Evolutionary conservation across 2,888 invertebrate genomes (phyloP), one percentile per base, ranked within the genome.

Genomic region (Drosophila ezoana): DNA sequence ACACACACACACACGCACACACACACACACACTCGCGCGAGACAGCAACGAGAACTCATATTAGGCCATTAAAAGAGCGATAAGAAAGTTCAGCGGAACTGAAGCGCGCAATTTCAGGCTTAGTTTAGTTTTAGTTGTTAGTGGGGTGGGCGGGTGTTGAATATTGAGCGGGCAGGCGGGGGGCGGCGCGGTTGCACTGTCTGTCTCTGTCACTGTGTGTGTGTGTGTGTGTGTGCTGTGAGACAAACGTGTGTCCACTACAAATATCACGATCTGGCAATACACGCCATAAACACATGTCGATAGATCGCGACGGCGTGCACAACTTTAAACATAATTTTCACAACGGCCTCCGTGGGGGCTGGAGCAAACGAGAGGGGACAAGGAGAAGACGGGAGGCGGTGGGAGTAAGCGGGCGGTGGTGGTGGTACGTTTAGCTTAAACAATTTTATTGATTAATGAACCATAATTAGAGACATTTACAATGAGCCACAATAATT

Each of bases 361-460:
- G 16, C 0, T 28, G 43, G 10, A 28, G 52, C 51, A 10, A 40
- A 28, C 28, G 16, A 14, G 28, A 5, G 13, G 4, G 28, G n/a
- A 2, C 11, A 6, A 0, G 13, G 14, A 8, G 48, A 2, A 1
- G 45, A 20, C 6, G 16, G 13, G 58, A 14, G 40, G 8, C 28
- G 23, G 44, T 35, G 40, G 41, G 20, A 14, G 37, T 28, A 28
- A 28, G 8, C 28, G 28, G 40, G 28, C 43, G 40, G 43, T 23
- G 35, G 70, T 58, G 54, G 62, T 20, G 41, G 20, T 11, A 23
- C 5, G 48, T 49, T 49, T 49, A 35, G 45, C 35, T 81, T 87
- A 89, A 90, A 90, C 90, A 90, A 91, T 91, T 91, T 91, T 88
- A 91, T 92, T 92, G 91, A 92, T 92, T 91, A 92, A 92, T 92